phyloP scores from a whole-genome alignment of 1,140 invertebrate species.

The Musca domestica region DNA sequence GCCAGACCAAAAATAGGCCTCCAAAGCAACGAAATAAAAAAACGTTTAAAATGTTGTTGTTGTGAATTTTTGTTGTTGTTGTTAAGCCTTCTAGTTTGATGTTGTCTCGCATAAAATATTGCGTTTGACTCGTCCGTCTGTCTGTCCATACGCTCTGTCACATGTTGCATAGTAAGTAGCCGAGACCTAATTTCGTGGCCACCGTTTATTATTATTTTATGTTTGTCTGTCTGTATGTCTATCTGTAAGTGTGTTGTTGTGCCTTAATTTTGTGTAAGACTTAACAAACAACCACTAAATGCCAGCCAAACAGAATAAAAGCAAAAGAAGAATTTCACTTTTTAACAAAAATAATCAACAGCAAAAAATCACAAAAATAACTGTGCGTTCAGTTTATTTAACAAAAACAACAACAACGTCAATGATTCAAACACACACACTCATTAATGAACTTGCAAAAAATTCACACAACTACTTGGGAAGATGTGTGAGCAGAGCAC shows the following conservation, averaged over 20 bases:
- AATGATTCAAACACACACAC: background rate
- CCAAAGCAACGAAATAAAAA: background rate
- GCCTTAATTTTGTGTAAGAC: background rate
- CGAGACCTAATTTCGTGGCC: slow-evolving; percentile 2
- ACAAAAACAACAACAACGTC: background rate
- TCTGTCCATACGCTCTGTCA: background rate
- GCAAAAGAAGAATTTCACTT: slow-evolving; percentile 14
- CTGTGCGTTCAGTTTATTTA: too few species aligned
- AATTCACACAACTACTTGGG: too few species aligned
- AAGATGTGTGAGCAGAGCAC: too few species aligned
- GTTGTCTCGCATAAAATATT: too few species aligned
- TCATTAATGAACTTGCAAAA: too few species aligned
- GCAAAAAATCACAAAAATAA: too few species aligned
- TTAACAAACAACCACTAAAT: slow-evolving; percentile 30
- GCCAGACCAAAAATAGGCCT: background rate
- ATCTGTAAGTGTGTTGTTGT: background rate
- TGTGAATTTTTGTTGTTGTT: too few species aligned
- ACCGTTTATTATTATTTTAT: background rate
- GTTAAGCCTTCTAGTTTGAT: too few species aligned
- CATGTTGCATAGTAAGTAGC: slow-evolving; percentile 17
- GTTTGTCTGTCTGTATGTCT: background rate
- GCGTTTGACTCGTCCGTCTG: too few species aligned
- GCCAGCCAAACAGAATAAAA: slow-evolving; percentile 24
- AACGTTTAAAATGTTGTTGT: background rate
- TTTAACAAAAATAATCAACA: slow-evolving; percentile 11